Percentiles rank a stretch among this genome's conserved stretches.
phyloP scores from a whole-genome alignment of 2,888 invertebrate genomes.

The Adelognathus sp. region DNA sequence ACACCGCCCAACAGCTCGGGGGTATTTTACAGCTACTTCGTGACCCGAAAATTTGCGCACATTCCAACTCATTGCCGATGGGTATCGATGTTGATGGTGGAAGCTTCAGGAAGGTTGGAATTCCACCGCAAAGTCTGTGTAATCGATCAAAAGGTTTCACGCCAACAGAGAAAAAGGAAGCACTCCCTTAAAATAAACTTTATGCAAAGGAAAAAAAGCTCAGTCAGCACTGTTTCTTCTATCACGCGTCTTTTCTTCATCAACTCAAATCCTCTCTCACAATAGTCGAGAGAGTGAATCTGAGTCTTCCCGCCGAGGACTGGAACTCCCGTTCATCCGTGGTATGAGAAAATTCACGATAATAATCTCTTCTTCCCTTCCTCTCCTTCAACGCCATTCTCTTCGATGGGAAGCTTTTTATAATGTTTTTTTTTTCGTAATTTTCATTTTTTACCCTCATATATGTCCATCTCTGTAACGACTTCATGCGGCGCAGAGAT shows the following conservation, averaged over 20 bases:
- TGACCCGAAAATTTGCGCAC: slow-evolving; percentile 44
- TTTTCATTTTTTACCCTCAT: slow-evolving; percentile 32
- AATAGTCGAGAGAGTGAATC: slow-evolving; percentile 11
- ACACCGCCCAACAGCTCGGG: slow-evolving; percentile 36
- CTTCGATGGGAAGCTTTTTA: slow-evolving; percentile 41
- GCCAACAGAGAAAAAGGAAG: background rate
- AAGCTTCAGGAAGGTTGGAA: background rate
- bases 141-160: background rate
- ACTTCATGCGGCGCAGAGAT: background rate
- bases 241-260: background rate
- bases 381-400: slow-evolving; percentile 19
- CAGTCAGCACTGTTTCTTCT: background rate
- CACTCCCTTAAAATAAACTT: no score
- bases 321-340: slow-evolving; percentile 27
- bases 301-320: background rate
- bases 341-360: slow-evolving; percentile 53
- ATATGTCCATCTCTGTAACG: no score
- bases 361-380: slow-evolving; percentile 25
- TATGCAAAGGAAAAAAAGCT: background rate
- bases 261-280: background rate
- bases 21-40: slow-evolving; percentile 54
- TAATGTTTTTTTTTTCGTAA: slow-evolving; percentile 10
- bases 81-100: slow-evolving; percentile 1
- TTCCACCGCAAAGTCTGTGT: background rate
- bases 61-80: slow-evolving; percentile 11